Conservation (phyloP, 2,113 vertebrate genomes). For the Lates calcarifer region DNA sequence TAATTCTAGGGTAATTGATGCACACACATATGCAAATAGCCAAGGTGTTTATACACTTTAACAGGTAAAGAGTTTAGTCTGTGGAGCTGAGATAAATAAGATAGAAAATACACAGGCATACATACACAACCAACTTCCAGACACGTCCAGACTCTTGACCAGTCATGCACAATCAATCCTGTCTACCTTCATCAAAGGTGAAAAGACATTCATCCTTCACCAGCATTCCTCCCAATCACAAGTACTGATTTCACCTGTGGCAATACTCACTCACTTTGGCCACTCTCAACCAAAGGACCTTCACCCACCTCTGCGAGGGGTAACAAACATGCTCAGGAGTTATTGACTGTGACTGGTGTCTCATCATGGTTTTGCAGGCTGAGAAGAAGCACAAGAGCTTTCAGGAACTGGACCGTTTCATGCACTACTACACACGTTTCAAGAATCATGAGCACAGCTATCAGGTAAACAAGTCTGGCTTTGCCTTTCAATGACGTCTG, state of each 20-base stretch:
- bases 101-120: background rate
- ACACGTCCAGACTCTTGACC: conserved; percentile 5
- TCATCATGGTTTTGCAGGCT: conserved; percentile 84
- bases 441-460: conserved; percentile 99
- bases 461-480: conserved; percentile 85
- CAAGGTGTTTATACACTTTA: background rate
- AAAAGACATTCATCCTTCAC: conserved; percentile 10
- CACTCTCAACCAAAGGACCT: conserved; percentile 19
- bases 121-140: background rate
- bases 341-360: conserved; percentile 53
- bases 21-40: background rate
- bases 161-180: background rate
- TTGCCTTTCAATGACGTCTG: conserved; percentile 31
- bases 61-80: background rate
- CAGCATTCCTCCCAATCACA: conserved; percentile 17
- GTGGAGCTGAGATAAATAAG: background rate
- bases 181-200: background rate
- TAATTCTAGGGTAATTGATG: too few species aligned
- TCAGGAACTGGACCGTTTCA: conserved; percentile 99
- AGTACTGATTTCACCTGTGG: conserved; percentile 36
- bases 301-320: conserved; percentile 23
- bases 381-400: conserved; percentile 98
- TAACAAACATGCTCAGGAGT: conserved; percentile 24
- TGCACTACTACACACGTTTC: conserved; percentile 99
- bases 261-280: conserved; percentile 27